phyloP scores from a whole-genome alignment of 2,797 vertebrate genomes.

The Propithecus perrieri region DNA sequence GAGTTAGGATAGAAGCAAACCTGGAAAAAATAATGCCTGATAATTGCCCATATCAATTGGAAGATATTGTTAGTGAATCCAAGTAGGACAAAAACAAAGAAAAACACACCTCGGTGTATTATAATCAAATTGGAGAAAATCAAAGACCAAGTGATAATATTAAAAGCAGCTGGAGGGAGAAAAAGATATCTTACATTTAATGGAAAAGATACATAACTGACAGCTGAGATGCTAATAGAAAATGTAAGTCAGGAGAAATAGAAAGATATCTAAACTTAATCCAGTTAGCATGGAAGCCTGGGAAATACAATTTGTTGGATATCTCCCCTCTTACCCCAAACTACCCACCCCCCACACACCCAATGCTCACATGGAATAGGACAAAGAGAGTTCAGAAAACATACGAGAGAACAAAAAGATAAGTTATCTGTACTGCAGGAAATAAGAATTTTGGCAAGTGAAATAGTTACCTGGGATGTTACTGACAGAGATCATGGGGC shows the following conservation, averaged over 20 bases:
- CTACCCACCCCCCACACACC: fast-evolving
- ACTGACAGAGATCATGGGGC: background rate
- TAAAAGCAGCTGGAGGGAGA: background rate
- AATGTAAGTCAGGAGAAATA: background rate
- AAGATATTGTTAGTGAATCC: background rate
- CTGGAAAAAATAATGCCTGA: background rate
- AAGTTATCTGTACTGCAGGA: background rate
- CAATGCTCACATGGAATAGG: background rate
- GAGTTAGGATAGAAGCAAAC: background rate
- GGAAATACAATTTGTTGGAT: background rate
- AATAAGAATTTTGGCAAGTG: background rate
- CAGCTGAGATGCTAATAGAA: background rate
- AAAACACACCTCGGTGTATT: background rate
- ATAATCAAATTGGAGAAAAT: background rate
- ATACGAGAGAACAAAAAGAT: background rate
- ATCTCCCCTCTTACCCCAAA: background rate
- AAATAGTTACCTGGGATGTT: background rate
- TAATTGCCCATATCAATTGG: background rate
- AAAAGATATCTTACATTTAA: background rate
- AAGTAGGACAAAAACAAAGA: background rate
- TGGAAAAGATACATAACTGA: background rate
- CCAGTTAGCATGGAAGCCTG: background rate
- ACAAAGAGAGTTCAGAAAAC: background rate
- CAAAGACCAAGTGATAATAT: background rate
- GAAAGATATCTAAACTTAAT: background rate